Percentiles rank a stretch among this genome's conserved stretches.
Conservation (phyloP, 1,140 invertebrate genomes). For the Probaryconus sp. region DNA sequence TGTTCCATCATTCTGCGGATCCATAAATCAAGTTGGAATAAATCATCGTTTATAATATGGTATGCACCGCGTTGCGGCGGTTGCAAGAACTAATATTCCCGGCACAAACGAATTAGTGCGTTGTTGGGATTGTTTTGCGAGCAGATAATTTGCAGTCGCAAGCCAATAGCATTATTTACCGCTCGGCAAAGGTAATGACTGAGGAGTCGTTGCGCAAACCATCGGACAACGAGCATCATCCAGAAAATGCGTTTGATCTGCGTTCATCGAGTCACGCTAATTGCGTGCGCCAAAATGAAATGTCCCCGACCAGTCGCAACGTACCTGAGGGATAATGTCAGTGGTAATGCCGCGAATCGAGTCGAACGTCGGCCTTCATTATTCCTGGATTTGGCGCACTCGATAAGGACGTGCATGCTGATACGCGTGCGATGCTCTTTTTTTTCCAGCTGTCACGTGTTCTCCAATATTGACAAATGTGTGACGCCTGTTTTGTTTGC, state of each 20-base stretch:
- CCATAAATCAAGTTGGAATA: conserved; percentile 36
- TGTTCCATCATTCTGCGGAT: too few species aligned
- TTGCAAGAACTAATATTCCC: conserved; percentile 31
- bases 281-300: conserved; percentile 18
- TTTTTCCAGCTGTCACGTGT: too few species aligned
- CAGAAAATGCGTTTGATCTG: conserved; percentile 36
- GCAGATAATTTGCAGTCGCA: conserved; percentile 27
- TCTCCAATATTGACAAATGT: too few species aligned
- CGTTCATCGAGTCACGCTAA: conserved; percentile 17
- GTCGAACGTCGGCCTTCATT: conserved; percentile 15
- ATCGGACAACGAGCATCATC: conserved; percentile 4
- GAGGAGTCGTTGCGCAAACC: conserved; percentile 24
- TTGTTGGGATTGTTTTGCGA: conserved; percentile 39
- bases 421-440: too few species aligned
- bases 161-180: conserved; percentile 36
- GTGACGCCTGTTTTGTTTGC: too few species aligned
- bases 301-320: conserved; percentile 5
- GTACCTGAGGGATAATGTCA: not conserved
- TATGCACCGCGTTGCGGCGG: conserved; percentile 5
- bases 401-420: too few species aligned
- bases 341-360: not conserved
- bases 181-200: conserved; percentile 8
- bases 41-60: conserved; percentile 30
- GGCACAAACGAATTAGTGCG: conserved; percentile 34
- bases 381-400: too few species aligned